Percentiles rank a stretch among this genome's conserved stretches.
Conservation (phyloP, 2,797 vertebrate genomes). For the Kryptolebias ocellatus region DNA sequence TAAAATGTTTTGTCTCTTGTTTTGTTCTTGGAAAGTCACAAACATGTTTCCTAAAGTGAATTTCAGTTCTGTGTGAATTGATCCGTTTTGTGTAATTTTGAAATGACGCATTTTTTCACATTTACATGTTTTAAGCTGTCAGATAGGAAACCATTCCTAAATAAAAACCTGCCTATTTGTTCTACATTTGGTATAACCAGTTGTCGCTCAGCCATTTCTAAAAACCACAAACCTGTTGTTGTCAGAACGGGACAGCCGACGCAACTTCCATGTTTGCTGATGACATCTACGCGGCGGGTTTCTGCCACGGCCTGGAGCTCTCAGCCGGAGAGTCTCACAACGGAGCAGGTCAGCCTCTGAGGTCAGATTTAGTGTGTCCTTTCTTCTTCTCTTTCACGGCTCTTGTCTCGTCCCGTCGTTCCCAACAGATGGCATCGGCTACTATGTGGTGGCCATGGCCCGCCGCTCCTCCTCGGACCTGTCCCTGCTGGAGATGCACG, state of each 20-base stretch:
- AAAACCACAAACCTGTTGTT: slow-evolving; percentile 22
- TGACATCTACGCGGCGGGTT: slow-evolving; percentile 82
- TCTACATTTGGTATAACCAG: no score
- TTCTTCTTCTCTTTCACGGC: neutral
- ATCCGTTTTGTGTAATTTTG: no score
- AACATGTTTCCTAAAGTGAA: no score
- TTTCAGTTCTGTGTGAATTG: no score
- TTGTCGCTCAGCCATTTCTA: neutral
- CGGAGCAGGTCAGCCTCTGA: slow-evolving; percentile 70
- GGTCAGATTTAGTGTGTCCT: neutral
- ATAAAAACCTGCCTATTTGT: no score
- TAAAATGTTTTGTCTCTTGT: no score
- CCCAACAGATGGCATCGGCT: slow-evolving; percentile 77
- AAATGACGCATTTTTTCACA: no score
- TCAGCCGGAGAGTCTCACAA: slow-evolving; percentile 85
- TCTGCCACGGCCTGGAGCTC: slow-evolving; percentile 82
- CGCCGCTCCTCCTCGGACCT: slow-evolving; percentile 82
- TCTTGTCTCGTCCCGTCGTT: neutral
- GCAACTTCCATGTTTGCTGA: slow-evolving; percentile 83
- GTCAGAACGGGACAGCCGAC: slow-evolving; percentile 83
- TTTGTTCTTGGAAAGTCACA: no score
- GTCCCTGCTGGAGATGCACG: slow-evolving; percentile 86
- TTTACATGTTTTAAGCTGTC: no score
- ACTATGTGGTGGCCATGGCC: slow-evolving; percentile 84
- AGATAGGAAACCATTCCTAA: no score